Evolutionary conservation across 64 coral and sea anemone species (phyloP).

Genomic region (Catalaphyllia jardinei): DNA sequence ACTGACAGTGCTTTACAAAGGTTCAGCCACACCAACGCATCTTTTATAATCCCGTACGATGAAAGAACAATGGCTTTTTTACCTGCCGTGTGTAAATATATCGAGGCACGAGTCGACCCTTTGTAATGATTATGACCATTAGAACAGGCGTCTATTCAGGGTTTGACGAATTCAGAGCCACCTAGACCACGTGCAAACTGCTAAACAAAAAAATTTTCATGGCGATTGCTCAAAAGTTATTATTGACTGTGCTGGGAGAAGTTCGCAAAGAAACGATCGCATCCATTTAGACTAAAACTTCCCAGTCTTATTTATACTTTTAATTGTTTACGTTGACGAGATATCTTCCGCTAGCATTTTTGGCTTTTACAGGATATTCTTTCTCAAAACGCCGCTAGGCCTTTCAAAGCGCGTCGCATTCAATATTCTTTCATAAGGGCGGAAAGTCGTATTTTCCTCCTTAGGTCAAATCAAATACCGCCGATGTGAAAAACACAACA

Average conservation of each 20-base stretch:
- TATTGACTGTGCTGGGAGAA: not conserved
- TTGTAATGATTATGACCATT: slow-evolving; percentile 41
- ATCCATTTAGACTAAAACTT: slow-evolving; percentile 2
- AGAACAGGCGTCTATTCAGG: slow-evolving; percentile 39
- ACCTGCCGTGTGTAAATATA: slow-evolving; percentile 53
- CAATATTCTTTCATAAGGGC: slow-evolving; percentile 61
- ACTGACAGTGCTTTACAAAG: not conserved
- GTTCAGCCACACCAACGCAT: not conserved
- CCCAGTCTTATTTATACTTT: slow-evolving; percentile 7
- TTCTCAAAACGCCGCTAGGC: slow-evolving; percentile 30
- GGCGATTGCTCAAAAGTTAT: slow-evolving; percentile 1
- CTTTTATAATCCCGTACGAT: slow-evolving; percentile 14
- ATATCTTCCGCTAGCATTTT: slow-evolving; percentile 18
- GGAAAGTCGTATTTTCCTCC: slow-evolving; percentile 41
- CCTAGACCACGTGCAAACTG: slow-evolving; percentile 32
- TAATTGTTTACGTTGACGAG: slow-evolving; percentile 37
- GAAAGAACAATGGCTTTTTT: slow-evolving; percentile 41
- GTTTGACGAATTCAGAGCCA: slow-evolving; percentile 17
- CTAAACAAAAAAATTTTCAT: slow-evolving; percentile 10
- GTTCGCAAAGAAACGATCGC: not conserved
- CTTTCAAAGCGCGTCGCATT: slow-evolving; percentile 36
- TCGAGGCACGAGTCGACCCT: slow-evolving; percentile 25
- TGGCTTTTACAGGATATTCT: slow-evolving; percentile 5
- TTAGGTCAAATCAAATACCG: slow-evolving; percentile 38
- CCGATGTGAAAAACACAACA: slow-evolving; percentile 41